Conservation (phyloP, 2,113 vertebrate genomes). For the Octodon degus region DNA sequence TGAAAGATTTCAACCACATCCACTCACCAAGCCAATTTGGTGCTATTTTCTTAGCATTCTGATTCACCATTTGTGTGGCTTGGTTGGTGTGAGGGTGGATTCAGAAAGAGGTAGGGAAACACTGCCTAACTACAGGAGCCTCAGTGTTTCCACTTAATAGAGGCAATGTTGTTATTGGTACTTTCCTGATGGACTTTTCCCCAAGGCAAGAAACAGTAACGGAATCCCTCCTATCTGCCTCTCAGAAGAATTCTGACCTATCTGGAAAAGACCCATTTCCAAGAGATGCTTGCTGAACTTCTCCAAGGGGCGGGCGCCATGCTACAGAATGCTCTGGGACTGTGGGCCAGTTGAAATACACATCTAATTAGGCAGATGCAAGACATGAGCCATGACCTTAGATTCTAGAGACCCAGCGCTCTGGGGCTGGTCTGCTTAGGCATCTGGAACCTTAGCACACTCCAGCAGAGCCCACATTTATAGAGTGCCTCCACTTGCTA, state of each 20-base stretch:
- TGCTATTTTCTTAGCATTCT: conserved; percentile 70
- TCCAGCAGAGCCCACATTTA: not conserved
- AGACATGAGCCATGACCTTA: not conserved
- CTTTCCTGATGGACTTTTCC: conserved; percentile 67
- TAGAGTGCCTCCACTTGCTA: not conserved
- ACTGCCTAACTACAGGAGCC: conserved; percentile 60
- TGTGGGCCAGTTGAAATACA: not conserved
- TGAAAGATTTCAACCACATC: conserved; percentile 76
- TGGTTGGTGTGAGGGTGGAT: conserved; percentile 64
- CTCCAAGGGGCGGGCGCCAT: fast-evolving
- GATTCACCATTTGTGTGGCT: conserved; percentile 58
- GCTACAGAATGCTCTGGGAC: not conserved
- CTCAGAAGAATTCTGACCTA: conserved; percentile 62
- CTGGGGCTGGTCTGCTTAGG: not conserved
- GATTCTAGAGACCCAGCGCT: not conserved
- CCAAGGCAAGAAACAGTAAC: conserved; percentile 69
- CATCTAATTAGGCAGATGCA: not conserved
- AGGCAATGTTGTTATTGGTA: conserved; percentile 64
- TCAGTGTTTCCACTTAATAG: conserved; percentile 76
- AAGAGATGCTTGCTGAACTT: not conserved
- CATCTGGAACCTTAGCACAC: not conserved
- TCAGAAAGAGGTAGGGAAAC: conserved; percentile 66
- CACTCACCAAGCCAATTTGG: conserved; percentile 74
- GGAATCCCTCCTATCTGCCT: conserved; percentile 68
- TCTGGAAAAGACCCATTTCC: conserved; percentile 44